Percentiles rank a stretch among this genome's conserved stretches.
phyloP scores from a whole-genome alignment of 2,113 vertebrate species.

The Myotis lucifugus region DNA sequence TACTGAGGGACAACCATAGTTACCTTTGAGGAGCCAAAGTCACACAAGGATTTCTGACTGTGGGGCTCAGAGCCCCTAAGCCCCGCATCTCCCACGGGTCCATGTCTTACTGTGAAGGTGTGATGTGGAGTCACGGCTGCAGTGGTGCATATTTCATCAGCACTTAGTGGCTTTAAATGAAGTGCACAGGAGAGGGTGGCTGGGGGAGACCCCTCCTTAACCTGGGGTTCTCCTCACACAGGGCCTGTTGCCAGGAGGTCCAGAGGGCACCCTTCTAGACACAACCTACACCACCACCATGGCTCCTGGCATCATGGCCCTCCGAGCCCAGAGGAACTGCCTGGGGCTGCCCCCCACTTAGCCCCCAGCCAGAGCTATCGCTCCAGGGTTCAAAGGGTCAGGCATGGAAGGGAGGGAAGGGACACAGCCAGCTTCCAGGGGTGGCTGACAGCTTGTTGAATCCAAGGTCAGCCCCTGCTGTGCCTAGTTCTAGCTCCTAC shows the following conservation, averaged over 20 bases:
- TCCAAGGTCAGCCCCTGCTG: neutral
- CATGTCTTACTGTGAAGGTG: neutral
- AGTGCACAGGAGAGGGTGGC: neutral
- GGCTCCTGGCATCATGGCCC: neutral
- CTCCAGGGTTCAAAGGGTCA: neutral
- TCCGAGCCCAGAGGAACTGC: neutral
- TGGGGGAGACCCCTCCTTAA: neutral
- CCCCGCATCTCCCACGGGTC: neutral
- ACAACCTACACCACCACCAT: neutral
- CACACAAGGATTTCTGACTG: neutral
- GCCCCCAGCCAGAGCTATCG: neutral
- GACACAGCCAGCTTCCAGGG: neutral
- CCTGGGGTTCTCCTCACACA: neutral
- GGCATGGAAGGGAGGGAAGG: neutral
- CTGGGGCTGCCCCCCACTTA: neutral
- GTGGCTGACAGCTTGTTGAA: neutral
- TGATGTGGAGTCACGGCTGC: neutral
- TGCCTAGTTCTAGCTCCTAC: neutral
- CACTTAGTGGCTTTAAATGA: neutral
- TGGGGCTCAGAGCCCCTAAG: neutral
- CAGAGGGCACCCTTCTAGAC: neutral
- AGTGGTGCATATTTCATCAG: neutral
- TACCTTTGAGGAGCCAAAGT: neutral
- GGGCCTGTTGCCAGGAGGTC: neutral
- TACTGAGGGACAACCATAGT: neutral